phyloP scores from a whole-genome alignment of 2,113 vertebrate species.

The Centrocercus urophasianus region DNA sequence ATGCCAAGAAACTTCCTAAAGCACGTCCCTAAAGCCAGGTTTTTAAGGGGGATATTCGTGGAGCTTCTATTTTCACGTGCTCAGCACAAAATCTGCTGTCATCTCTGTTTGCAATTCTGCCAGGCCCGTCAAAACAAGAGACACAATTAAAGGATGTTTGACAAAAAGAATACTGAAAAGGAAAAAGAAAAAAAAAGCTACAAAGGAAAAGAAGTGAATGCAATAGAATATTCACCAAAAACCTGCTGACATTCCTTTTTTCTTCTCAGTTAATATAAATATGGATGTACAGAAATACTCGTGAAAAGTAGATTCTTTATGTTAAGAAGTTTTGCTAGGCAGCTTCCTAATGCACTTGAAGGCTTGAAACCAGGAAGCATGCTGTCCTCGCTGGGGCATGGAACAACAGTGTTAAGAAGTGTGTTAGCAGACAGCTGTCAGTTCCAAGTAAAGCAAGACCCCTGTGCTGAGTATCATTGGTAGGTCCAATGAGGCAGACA shows the following conservation, averaged over 20 bases:
- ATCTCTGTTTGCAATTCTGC: background rate
- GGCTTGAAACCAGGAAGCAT: background rate
- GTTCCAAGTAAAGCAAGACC: background rate
- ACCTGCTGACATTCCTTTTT: background rate
- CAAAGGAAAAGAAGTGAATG: background rate
- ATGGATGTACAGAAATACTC: slow-evolving; percentile 10
- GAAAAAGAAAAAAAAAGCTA: background rate
- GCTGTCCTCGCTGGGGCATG: background rate
- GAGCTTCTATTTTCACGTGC: background rate
- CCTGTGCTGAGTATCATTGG: background rate
- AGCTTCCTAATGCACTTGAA: background rate
- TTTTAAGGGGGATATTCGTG: background rate
- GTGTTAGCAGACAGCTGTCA: background rate
- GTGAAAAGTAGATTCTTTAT: background rate
- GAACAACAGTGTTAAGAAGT: background rate
- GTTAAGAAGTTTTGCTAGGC: background rate
- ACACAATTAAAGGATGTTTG: background rate
- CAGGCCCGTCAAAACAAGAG: background rate
- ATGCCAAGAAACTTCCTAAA: background rate
- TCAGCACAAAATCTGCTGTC: background rate
- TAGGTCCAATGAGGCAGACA: background rate
- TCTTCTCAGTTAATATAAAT: background rate
- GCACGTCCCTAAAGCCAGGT: background rate
- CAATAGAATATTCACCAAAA: background rate
- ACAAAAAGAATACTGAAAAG: background rate